A percentile compares a stretch with the other conserved stretches of the same genome.
Conservation (phyloP, 2,888 invertebrate species). For the Pandemis heparana region DNA sequence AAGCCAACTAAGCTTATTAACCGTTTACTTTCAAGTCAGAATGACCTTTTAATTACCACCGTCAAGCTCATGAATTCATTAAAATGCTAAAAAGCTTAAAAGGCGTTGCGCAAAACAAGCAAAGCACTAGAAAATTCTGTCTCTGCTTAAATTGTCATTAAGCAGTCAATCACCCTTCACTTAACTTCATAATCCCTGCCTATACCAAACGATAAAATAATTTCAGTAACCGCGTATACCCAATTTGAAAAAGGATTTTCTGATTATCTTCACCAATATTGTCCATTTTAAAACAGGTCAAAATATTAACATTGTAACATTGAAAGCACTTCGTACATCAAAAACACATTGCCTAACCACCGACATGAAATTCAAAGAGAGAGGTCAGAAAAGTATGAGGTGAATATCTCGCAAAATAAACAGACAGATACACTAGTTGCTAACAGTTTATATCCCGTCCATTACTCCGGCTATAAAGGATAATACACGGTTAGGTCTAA, state of each 20-base stretch:
- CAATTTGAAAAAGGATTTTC: slow-evolving; percentile 2
- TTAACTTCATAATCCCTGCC: slow-evolving; percentile 24
- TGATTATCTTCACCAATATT: neutral
- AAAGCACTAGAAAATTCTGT: slow-evolving; percentile 18
- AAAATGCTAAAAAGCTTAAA: slow-evolving; percentile 8
- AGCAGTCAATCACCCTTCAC: slow-evolving; percentile 14
- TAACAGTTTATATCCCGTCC: slow-evolving; percentile 59
- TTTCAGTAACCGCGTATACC: neutral
- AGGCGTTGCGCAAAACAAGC: neutral
- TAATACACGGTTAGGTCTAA: slow-evolving; percentile 58
- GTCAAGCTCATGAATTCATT: slow-evolving; percentile 13
- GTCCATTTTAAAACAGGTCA: neutral
- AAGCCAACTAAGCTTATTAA: no score
- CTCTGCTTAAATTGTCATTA: slow-evolving; percentile 24
- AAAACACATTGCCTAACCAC: neutral
- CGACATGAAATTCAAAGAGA: neutral
- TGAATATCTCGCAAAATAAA: slow-evolving; percentile 20
- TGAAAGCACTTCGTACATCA: neutral
- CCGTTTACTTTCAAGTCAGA: neutral
- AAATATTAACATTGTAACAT: neutral
- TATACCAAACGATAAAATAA: slow-evolving; percentile 21
- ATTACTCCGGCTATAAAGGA: slow-evolving; percentile 63
- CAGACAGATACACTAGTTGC: slow-evolving; percentile 57
- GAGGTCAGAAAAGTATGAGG: neutral
- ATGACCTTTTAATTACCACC: slow-evolving; percentile 4